Percentiles rank a stretch among this genome's conserved stretches.
phyloP scores from a whole-genome alignment of 2,888 invertebrate genomes.

The Plebejus melissa region DNA sequence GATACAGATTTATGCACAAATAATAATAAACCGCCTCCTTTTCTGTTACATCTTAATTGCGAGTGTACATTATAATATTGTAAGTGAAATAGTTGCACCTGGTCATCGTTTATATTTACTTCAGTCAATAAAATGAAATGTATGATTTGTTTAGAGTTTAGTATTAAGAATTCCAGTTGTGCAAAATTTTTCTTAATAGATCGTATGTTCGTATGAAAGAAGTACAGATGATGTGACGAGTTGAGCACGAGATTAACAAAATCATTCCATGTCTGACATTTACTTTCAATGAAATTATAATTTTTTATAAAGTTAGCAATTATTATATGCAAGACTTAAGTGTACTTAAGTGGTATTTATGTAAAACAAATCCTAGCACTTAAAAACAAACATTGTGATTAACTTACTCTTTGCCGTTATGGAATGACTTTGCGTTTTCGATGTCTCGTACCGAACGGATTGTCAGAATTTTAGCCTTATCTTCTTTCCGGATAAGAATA shows the following conservation, averaged over 20 bases:
- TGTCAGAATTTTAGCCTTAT: neutral
- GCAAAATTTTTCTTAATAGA: neutral
- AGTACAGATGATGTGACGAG: neutral
- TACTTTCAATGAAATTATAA: neutral
- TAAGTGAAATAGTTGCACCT: slow-evolving; percentile 3
- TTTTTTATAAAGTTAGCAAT: neutral
- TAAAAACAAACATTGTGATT: neutral
- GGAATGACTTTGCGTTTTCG: slow-evolving; percentile 7
- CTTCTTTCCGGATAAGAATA: neutral
- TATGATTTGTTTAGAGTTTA: neutral
- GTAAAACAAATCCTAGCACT: no score
- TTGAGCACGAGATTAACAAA: neutral
- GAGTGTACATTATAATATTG: neutral
- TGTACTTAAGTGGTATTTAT: no score
- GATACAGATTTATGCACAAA: slow-evolving; percentile 10
- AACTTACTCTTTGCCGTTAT: neutral
- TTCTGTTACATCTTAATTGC: neutral
- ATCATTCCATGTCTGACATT: neutral
- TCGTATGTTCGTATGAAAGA: neutral
- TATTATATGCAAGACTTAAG: no score
- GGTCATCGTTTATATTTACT: neutral
- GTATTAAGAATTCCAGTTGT: neutral
- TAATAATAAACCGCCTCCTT: neutral
- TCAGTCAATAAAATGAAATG: neutral
- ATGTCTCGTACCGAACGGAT: neutral